Percentiles rank a stretch among this genome's conserved stretches.
These are phyloP conservation scores for Hydrocynus forskahlii DNA, from an alignment of 2,797 vertebrate species.

Conservation along the genomic window DNA sequence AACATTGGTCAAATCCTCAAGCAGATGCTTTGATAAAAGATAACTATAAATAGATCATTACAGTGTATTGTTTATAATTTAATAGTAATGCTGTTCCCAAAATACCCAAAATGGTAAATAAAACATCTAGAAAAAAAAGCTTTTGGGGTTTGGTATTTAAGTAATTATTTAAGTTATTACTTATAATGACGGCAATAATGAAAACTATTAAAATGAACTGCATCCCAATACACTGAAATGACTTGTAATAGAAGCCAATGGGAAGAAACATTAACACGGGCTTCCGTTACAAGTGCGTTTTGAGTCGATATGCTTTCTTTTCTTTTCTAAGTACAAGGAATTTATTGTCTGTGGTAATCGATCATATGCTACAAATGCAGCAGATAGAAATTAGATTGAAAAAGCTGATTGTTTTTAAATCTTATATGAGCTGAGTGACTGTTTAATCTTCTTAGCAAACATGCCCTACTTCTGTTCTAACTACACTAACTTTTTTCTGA, in stretches of 20 bases:
- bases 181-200: no score
- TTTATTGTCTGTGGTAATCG: neutral
- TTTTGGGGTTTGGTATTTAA: neutral
- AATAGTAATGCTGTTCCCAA: neutral
- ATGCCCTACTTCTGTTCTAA: neutral
- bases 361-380: neutral
- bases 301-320: neutral
- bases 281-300: neutral
- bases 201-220: no score
- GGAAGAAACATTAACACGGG: neutral
- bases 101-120: neutral
- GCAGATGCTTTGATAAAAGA: neutral
- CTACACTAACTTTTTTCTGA: no score
- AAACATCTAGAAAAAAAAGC: neutral
- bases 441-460: neutral
- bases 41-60: neutral
- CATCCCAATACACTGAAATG: neutral
- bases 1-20: neutral
- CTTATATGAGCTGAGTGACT: neutral
- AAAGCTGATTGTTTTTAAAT: neutral
- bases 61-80: neutral
- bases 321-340: neutral
- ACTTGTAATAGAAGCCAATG: neutral
- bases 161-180: no score
- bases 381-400: neutral